These are phyloP conservation scores for Otolemur garnettii DNA, from an alignment of 2,113 vertebrate genomes.

Conservation along the genomic window DNA sequence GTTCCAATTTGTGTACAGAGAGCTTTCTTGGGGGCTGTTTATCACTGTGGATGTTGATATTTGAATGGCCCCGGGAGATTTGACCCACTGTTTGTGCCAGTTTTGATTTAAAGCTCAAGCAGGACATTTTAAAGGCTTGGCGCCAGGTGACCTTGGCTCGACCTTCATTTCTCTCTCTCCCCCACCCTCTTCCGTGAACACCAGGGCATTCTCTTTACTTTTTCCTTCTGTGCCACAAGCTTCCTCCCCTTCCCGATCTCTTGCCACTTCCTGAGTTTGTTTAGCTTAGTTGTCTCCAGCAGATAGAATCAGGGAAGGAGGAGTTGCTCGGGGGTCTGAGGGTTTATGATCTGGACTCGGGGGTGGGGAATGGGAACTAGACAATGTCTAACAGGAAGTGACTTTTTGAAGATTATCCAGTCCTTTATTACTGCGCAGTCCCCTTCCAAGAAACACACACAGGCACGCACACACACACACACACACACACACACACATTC, in stretches of 20 bases:
- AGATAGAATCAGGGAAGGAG: constrained; percentile 85
- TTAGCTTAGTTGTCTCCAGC: constrained; percentile 88
- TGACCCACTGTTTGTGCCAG: constrained; percentile 87
- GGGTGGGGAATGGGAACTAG: constrained; percentile 71
- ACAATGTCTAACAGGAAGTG: constrained; percentile 86
- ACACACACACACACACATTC: constrained; percentile 44
- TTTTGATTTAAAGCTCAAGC: constrained; percentile 87
- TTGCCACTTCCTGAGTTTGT: constrained; percentile 92
- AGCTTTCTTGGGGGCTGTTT: constrained; percentile 85
- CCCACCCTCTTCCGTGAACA: constrained; percentile 81
- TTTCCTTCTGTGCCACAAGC: constrained; percentile 86
- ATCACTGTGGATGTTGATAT: constrained; percentile 88
- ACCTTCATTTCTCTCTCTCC: constrained; percentile 80
- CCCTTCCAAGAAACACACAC: constrained; percentile 73
- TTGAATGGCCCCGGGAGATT: constrained; percentile 86
- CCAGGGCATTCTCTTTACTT: constrained; percentile 85
- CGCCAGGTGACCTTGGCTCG: constrained; percentile 79
- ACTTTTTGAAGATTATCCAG: constrained; percentile 79
- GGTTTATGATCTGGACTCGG: constrained; percentile 55
- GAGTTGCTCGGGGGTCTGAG: constrained; percentile 47
- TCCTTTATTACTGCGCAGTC: constrained; percentile 76
- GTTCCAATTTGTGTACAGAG: constrained; percentile 87
- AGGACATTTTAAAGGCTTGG: constrained; percentile 84
- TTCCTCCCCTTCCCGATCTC: constrained; percentile 85
- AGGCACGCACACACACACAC: background rate